Base-by-base conservation (phyloP, 2,888 invertebrate species). In the Bugulina stolonifera region DNA sequence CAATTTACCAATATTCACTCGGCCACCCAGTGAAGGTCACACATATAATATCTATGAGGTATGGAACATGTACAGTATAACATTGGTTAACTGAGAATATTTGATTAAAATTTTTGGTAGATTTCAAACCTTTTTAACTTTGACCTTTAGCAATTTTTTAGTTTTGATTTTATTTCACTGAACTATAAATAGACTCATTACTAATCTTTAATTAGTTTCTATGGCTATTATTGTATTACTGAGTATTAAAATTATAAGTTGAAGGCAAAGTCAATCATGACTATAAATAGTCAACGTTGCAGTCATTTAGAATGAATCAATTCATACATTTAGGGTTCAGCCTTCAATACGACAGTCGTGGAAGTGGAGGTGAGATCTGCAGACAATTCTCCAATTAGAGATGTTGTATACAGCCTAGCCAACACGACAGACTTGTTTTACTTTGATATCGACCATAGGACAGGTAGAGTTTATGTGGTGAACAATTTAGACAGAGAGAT, bases 251-350 rank as follows among this genome's bases (percentile, higher is more conserved):
- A n/a, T n/a, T n/a, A n/a, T n/a, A n/a, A n/a, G n/a, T n/a, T n/a
- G n/a, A n/a, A n/a, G n/a, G n/a, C n/a, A n/a, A n/a, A n/a, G n/a
- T n/a, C n/a, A n/a, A n/a, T n/a, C n/a, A n/a, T n/a, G n/a, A n/a
- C n/a, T n/a, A n/a, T n/a, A n/a, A n/a, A n/a, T n/a, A n/a, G n/a
- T n/a, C n/a, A n/a, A n/a, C n/a, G n/a, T n/a, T n/a, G n/a, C n/a
- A n/a, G n/a, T n/a, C n/a, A n/a, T n/a, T n/a, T n/a, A n/a, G n/a
- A n/a, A n/a, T n/a, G n/a, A n/a, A n/a, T n/a, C n/a, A n/a, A n/a
- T n/a, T n/a, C n/a, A n/a, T n/a, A n/a, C n/a, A n/a, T n/a, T 5
- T 64, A 64, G 64, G 64, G 27, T 14, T 64, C 64, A n/a, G 32
- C 27, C 14, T 23, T 23, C 10, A n/a, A 64, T 32, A 14, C 34